Evolutionary conservation across 1,140 invertebrate species (phyloP), one percentile per base, ranked within the genome.

Genomic region (Tachypleus tridentatus): DNA sequence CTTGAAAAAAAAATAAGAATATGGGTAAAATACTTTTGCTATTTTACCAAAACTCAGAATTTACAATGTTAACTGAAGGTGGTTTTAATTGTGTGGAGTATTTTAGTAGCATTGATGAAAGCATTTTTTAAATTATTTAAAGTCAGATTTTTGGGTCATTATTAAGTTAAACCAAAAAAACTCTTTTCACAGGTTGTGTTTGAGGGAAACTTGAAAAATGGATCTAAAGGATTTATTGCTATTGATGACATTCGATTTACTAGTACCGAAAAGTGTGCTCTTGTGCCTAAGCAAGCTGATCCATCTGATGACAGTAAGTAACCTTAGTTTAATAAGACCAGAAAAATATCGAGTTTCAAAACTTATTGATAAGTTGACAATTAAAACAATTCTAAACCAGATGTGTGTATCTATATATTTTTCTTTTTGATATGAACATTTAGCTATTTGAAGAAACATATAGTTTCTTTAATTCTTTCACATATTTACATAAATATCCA

Each of bases 221-320:
- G 61, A 51, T 62, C 51, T 49, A 60, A 62, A 10, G 63, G 60
- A 4, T 67, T 51, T 49, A 64, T 67, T 9, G 66, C 66, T 10
- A 47, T 67, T 3, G 66, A 67, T 56, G 66, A 67, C 11, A 59
- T 67, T 48, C 47, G 51, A 56, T 29, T 67, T 48, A 50, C 53
- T 56, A 5, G 8, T n/a, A 60, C 63, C n/a, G 63, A 67, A 54
- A 62, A 62, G 9, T 67, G 66, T 48, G 11, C 57, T 49, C 10
- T 67, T 3, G 11, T 48, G 6, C 66, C 66, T 4, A 9, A 49
- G n/a, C 10, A 29, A 9, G 66, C 66, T 11, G 60, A 64, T 67
- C 60, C 63, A 9, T 49, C 60, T 61, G 62, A 62, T 60, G 56
- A 64, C 59, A 49, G 66, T 67, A 64, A 7, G 51, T 29, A 29